Evolutionary conservation across 2,113 vertebrate species (phyloP).

Genomic region (Castor canadensis): DNA sequence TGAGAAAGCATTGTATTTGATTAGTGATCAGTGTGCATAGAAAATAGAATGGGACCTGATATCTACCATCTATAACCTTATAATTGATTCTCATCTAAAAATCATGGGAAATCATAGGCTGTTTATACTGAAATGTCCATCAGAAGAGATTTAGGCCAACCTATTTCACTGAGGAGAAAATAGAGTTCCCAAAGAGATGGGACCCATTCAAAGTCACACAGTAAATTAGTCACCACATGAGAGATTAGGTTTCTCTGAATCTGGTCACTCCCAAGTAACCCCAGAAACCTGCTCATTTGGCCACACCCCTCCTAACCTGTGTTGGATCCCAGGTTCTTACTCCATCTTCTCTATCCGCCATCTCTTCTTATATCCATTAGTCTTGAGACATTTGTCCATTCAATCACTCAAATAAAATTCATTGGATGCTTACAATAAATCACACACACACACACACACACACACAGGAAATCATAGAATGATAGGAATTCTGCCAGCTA

Average conservation of each 20-base stretch:
- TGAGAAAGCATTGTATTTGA: neutral
- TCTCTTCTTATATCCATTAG: neutral
- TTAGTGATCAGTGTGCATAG: neutral
- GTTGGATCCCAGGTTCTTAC: neutral
- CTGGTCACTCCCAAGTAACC: neutral
- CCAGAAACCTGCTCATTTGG: neutral
- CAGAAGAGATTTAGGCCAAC: neutral
- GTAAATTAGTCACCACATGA: neutral
- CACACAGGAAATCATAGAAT: neutral
- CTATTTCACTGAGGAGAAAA: neutral
- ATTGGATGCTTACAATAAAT: neutral
- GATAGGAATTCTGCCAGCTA: neutral
- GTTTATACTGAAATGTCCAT: neutral
- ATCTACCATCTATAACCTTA: neutral
- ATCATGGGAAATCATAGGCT: neutral
- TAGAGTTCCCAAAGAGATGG: neutral
- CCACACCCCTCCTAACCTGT: neutral
- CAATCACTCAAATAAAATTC: neutral
- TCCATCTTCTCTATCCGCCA: neutral
- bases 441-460: neutral
- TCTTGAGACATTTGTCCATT: neutral
- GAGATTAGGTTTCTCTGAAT: neutral
- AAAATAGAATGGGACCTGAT: neutral
- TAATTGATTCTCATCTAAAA: neutral
- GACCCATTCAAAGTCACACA: neutral